Percentiles rank a stretch among this genome's conserved stretches.
Conservation (phyloP, 2,888 invertebrate species). For the Arenicola marina region DNA sequence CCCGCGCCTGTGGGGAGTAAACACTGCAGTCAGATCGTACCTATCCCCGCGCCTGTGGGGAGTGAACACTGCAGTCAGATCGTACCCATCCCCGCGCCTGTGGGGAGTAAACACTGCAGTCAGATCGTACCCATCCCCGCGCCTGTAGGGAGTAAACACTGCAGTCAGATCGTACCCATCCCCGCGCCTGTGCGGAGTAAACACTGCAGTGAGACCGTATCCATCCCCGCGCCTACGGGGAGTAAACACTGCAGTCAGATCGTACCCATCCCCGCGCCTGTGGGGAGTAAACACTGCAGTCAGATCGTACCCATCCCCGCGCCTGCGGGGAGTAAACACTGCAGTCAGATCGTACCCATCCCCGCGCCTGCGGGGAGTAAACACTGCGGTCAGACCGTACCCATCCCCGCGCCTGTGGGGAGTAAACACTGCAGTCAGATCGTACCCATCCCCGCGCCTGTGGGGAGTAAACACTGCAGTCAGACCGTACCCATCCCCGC, state of each 20-base stretch:
- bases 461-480: too few relatives aligned
- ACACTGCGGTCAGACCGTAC: too few relatives aligned
- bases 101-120: too few relatives aligned
- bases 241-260: too few relatives aligned
- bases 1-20: conserved; percentile 92
- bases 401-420: conserved; percentile 89
- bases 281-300: too few relatives aligned
- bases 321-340: too few relatives aligned
- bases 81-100: conserved; percentile 90
- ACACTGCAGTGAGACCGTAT: too few relatives aligned
- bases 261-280: conserved; percentile 90
- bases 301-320: conserved; percentile 90
- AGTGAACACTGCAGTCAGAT: too few relatives aligned
- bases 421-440: too few relatives aligned
- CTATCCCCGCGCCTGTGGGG: conserved; percentile 89
- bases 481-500: conserved; percentile 90
- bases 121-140: conserved; percentile 90
- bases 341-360: conserved; percentile 87
- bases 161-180: conserved; percentile 87
- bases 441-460: conserved; percentile 90
- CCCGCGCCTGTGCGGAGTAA: conserved; percentile 92
- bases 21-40: too few relatives aligned
- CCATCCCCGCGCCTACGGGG: conserved; percentile 89
- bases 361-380: conserved; percentile 92
- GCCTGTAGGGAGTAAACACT: too few relatives aligned